Evolutionary conservation across 2,888 invertebrate species (phyloP), one percentile per base, ranked within the genome.

Genomic region (Barypeithes pellucidus): DNA sequence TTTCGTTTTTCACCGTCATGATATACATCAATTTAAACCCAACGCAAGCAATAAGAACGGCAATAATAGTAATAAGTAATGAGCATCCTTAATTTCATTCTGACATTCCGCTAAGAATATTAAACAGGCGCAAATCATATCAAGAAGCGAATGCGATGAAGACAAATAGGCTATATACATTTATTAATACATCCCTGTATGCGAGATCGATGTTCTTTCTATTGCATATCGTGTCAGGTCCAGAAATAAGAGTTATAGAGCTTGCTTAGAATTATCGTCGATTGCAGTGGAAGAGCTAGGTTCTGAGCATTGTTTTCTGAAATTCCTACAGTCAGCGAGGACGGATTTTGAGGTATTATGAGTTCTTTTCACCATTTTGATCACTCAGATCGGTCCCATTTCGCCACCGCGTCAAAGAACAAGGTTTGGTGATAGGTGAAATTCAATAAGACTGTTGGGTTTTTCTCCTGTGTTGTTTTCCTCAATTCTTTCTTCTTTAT

Each of bases 111-210:
- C 16, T 33, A 18, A 18, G 54, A 57, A 57, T 57, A 57, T n/a
- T 57, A 57, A 57, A 7, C 50, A 63, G 63, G 3, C 33, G 16
- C 47, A 0, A 47, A 33, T 62, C 62, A 47, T 47, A 47, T 33
- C n/a, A 62, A 62, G 47, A 47, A 16, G 62, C 47, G 29, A 41
- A 62, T 45, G n/a, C 47, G 33, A 62, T 62, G 62, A 45, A 62
- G 62, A 62, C 45, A 62, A 62, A 62, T 47, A 33, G 33, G 24
- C 24, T 29, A 2, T 29, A 29, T 9, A 16, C 20, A 63, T 63
- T 50, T 63, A 50, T 63, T 16, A 63, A 20, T 47, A 63, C 63
- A 63, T 63, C 63, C 63, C 63, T 63, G 63, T 50, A 20, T 63
- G 50, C 18, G 20, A 33, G 50, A 63, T 63, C 63, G 63, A 63